A percentile compares a stretch with the other conserved stretches of the same genome.
Conservation (phyloP, 2,888 invertebrate genomes). For the Phyto melanocephala region DNA sequence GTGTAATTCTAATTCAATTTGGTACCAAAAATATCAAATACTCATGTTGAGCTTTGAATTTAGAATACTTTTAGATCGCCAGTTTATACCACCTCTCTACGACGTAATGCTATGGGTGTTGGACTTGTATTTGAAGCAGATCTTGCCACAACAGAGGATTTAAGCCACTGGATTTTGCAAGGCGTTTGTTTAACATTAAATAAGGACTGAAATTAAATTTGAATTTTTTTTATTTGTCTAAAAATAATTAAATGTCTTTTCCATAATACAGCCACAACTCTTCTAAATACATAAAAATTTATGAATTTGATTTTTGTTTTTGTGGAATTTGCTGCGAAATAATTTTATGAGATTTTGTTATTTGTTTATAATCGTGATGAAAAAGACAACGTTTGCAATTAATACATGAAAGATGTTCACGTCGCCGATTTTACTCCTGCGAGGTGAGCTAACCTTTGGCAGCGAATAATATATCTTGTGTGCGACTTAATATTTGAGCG, state of each 20-base stretch:
- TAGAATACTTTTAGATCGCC: slow-evolving; percentile 93
- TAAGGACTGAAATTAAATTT: slow-evolving; percentile 82
- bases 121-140: slow-evolving; percentile 95
- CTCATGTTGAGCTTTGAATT: neutral
- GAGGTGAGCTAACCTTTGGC: no score
- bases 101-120: slow-evolving; percentile 94
- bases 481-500: no score
- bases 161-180: slow-evolving; percentile 93
- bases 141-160: slow-evolving; percentile 88
- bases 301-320: no score
- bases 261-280: neutral
- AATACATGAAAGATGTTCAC: no score
- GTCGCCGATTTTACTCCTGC: no score
- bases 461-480: no score
- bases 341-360: no score
- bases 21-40: neutral
- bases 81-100: slow-evolving; percentile 92
- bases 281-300: no score
- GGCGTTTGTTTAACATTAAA: slow-evolving; percentile 93
- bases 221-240: neutral
- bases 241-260: neutral
- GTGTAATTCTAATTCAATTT: slow-evolving; percentile 31
- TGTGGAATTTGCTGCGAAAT: no score
- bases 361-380: no score
- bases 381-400: no score